Conservation (phyloP, 1,140 invertebrate species). For the Drosophila kanapiae region DNA sequence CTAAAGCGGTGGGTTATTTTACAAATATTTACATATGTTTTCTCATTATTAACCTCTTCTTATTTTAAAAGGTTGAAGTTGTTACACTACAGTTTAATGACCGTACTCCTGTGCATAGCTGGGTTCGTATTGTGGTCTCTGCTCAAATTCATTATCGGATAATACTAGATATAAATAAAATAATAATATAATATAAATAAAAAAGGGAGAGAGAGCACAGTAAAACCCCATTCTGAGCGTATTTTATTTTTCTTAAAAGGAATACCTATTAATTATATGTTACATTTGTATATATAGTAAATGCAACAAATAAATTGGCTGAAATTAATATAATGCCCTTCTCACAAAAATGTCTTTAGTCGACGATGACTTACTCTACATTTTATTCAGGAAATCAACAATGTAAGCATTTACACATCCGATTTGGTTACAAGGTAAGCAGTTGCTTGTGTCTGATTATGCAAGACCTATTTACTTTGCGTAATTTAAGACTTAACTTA, state of each 20-base stretch:
- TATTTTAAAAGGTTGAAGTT: slow-evolving; percentile 12
- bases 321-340: background rate
- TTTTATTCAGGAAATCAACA: background rate
- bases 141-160: background rate
- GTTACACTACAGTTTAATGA: slow-evolving; percentile 9
- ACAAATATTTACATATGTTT: background rate
- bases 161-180: too few relatives aligned
- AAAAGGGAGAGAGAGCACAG: too few relatives aligned
- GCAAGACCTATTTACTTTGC: background rate
- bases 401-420: background rate
- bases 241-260: too few relatives aligned
- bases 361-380: background rate
- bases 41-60: too few relatives aligned
- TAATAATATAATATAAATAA: too few relatives aligned
- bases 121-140: slow-evolving; percentile 14
- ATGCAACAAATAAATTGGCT: background rate
- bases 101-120: background rate
- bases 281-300: background rate
- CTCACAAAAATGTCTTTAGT: background rate
- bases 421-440: background rate
- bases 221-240: too few relatives aligned
- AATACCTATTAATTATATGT: too few relatives aligned
- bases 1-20: slow-evolving; percentile 1
- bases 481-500: background rate
- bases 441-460: background rate